A percentile compares a stretch with the other conserved stretches of the same genome.
Evolutionary conservation across 1,140 invertebrate species (phyloP).

Genomic region (Magallana gigas): DNA sequence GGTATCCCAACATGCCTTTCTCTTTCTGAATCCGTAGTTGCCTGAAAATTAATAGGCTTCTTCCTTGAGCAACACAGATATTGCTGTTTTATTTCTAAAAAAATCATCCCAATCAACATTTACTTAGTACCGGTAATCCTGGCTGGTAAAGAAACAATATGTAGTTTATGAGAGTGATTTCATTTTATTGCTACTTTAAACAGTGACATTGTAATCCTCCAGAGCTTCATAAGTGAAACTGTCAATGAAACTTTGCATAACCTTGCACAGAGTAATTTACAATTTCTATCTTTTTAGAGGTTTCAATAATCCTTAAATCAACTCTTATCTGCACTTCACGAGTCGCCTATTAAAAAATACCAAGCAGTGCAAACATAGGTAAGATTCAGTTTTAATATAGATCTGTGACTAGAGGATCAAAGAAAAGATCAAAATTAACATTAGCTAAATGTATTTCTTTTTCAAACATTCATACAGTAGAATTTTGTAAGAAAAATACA

Average conservation of each 20-base stretch:
- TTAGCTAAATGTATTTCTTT: too few relatives aligned
- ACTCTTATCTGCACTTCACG: neutral
- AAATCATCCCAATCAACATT: neutral
- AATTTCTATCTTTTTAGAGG: neutral
- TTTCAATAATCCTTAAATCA: conserved; percentile 22
- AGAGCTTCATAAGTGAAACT: neutral
- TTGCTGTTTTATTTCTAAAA: neutral
- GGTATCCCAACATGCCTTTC: conserved; percentile 54
- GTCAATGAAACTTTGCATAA: neutral
- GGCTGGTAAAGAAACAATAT: neutral
- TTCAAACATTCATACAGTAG: too few relatives aligned
- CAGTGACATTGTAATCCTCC: conserved; percentile 6
- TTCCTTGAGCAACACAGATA: neutral
- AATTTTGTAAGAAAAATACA: too few relatives aligned
- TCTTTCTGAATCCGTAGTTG: conserved; percentile 65
- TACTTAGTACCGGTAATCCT: neutral
- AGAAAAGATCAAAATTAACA: too few relatives aligned
- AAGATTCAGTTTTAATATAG: neutral
- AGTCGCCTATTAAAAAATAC: neutral
- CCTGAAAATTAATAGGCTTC: conserved; percentile 35
- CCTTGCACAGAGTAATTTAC: conserved; percentile 15
- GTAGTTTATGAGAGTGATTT: conserved; percentile 26
- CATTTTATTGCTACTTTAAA: conserved; percentile 16
- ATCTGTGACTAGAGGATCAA: too few relatives aligned
- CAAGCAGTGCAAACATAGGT: neutral